Percentiles rank a stretch among this genome's conserved stretches.
These are phyloP conservation scores for Chymomyza procnemis DNA, from an alignment of 2,888 invertebrate species.

Conservation along the genomic window DNA sequence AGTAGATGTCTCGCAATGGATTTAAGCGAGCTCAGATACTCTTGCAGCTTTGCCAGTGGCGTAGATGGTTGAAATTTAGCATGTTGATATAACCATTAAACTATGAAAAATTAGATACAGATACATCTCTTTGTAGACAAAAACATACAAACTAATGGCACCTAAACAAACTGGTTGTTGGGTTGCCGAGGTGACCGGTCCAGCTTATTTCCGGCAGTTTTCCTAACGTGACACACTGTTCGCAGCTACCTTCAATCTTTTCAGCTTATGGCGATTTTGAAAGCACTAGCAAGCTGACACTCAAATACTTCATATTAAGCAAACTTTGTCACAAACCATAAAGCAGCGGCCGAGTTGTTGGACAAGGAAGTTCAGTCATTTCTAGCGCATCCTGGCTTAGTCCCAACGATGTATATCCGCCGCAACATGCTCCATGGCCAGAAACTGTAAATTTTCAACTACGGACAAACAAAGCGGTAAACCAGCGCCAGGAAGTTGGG, in stretches of 20 bases:
- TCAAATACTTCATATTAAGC: not conserved
- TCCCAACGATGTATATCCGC: conserved; percentile 52
- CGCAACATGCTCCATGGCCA: conserved; percentile 29
- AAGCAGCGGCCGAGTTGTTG: conserved; percentile 27
- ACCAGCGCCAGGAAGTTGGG: conserved; percentile 51
- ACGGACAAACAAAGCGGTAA: conserved; percentile 50
- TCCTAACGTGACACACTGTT: too few relatives aligned
- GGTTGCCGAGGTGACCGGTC: too few relatives aligned
- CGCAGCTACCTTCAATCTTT: too few relatives aligned
- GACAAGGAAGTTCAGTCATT: conserved; percentile 63
- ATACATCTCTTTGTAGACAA: too few relatives aligned
- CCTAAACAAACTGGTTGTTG: too few relatives aligned
- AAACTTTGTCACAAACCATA: conserved; percentile 24
- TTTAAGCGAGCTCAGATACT: not conserved
- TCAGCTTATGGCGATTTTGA: not conserved
- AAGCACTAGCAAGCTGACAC: not conserved
- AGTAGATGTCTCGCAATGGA: not conserved
- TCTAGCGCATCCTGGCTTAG: conserved; percentile 60
- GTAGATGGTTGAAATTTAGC: too few relatives aligned
- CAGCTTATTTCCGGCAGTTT: too few relatives aligned
- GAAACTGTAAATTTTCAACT: conserved; percentile 62
- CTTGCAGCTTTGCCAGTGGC: not conserved
- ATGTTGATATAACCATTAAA: too few relatives aligned
- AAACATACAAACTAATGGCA: too few relatives aligned
- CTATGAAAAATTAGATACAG: too few relatives aligned